These are phyloP conservation scores for Eulithis prunata DNA, from an alignment of 2,888 invertebrate species.

Conservation along the genomic window DNA sequence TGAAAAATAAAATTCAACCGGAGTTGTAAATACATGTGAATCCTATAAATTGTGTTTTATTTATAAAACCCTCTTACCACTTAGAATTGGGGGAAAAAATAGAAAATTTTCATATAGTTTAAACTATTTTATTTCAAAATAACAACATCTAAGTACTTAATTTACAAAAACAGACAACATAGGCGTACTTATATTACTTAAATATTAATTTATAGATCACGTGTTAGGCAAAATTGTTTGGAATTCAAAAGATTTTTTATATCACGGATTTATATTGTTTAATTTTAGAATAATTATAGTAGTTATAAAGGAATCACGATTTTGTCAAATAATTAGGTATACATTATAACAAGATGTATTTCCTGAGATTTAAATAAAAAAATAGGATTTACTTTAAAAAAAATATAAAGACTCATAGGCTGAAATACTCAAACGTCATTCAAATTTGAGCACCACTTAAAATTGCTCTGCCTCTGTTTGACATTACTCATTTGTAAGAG, in stretches of 20 bases:
- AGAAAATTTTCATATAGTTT: background rate
- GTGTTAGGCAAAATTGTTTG: constrained; percentile 21
- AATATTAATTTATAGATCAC: constrained; percentile 28
- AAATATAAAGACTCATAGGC: too few relatives aligned
- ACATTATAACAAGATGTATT: background rate
- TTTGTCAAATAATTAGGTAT: constrained; percentile 1
- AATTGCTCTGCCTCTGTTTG: too few relatives aligned
- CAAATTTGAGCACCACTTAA: too few relatives aligned
- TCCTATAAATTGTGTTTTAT: constrained; percentile 15
- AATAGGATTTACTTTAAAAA: background rate
- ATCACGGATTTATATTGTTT: background rate
- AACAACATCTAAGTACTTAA: constrained; percentile 36
- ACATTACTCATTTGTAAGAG: too few relatives aligned
- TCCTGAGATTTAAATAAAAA: background rate
- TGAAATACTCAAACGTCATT: too few relatives aligned
- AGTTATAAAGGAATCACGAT: constrained; percentile 14
- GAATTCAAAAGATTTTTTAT: background rate
- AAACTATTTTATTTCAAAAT: constrained; percentile 35
- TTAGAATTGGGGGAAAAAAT: background rate
- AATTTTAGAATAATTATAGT: background rate
- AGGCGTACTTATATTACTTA: constrained; percentile 25
- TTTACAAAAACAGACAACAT: constrained; percentile 36
- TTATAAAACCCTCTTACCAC: background rate
- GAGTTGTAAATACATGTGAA: constrained; percentile 28
- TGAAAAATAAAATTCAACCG: constrained; percentile 8